These are phyloP conservation scores for Lycorma delicatula DNA, from an alignment of 1,140 invertebrate genomes.

Conservation along the genomic window DNA sequence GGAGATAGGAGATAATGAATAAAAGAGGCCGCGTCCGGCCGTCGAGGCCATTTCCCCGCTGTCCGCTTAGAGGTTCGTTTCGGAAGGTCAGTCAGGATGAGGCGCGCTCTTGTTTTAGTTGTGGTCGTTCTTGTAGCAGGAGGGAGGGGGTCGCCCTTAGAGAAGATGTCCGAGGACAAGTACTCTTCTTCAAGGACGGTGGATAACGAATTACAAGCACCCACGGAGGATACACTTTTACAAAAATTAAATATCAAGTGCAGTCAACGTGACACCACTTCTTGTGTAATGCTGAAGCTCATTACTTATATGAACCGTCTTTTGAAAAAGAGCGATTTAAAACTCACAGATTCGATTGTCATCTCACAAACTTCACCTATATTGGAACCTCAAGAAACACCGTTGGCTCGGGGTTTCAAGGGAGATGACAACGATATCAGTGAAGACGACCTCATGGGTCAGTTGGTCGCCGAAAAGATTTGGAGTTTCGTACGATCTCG, in stretches of 20 bases:
- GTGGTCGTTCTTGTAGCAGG: not conserved
- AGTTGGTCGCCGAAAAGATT: constrained; percentile 60
- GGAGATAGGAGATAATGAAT: not conserved
- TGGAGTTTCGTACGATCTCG: constrained; percentile 63
- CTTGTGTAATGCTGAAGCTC: constrained; percentile 69
- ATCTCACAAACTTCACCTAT: constrained; percentile 53
- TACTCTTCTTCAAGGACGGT: no score
- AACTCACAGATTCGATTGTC: constrained; percentile 62
- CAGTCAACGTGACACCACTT: constrained; percentile 59
- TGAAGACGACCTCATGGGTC: constrained; percentile 58
- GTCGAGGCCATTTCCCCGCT: not conserved
- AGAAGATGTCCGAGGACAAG: not conserved
- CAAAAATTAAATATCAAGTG: constrained; percentile 67
- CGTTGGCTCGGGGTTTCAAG: constrained; percentile 31
- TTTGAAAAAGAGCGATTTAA: constrained; percentile 65
- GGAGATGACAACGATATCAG: constrained; percentile 36
- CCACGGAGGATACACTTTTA: constrained; percentile 55
- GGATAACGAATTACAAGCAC: constrained; percentile 7
- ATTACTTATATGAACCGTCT: constrained; percentile 71
- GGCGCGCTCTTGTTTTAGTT: not conserved
- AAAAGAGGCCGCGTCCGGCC: not conserved
- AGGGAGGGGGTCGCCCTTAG: not conserved
- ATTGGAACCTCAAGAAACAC: constrained; percentile 10
- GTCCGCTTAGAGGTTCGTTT: not conserved
- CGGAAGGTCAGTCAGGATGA: not conserved